Conservation (phyloP, 2,113 vertebrate species). For the Gorsachius goisagi region DNA sequence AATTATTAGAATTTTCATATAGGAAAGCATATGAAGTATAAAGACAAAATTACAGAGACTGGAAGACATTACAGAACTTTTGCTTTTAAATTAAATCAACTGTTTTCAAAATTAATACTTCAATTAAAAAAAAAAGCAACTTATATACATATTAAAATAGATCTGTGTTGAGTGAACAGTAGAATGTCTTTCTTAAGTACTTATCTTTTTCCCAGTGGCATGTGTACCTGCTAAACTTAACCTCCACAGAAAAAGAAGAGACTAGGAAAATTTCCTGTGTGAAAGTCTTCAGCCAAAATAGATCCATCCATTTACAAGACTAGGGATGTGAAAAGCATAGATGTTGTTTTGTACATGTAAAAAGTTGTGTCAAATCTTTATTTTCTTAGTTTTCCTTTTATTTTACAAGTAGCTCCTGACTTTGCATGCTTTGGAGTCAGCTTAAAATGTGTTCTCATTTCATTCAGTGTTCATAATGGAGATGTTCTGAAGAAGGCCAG, state of each 20-base stretch:
- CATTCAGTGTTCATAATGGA: neutral
- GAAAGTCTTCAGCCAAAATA: neutral
- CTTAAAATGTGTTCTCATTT: neutral
- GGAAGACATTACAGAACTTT: neutral
- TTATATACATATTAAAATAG: neutral
- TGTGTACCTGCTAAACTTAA: neutral
- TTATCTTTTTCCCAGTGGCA: neutral
- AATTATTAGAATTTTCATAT: neutral
- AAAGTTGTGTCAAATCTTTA: neutral
- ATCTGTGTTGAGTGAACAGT: neutral
- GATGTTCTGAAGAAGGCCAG: neutral
- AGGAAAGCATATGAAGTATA: neutral
- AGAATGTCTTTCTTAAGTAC: neutral
- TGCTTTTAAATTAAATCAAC: neutral
- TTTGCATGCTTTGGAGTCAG: neutral
- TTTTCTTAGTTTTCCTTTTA: neutral
- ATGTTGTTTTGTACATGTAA: neutral
- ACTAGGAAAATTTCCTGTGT: neutral
- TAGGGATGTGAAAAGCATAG: neutral
- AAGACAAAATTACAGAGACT: neutral
- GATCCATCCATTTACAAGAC: neutral
- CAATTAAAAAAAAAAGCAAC: neutral
- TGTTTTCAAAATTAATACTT: neutral
- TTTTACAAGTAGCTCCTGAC: neutral
- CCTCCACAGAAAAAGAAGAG: neutral